Percentiles rank a stretch among this genome's conserved stretches.
phyloP scores from a whole-genome alignment of 2,888 invertebrate species.

The Dasypolia templi region DNA sequence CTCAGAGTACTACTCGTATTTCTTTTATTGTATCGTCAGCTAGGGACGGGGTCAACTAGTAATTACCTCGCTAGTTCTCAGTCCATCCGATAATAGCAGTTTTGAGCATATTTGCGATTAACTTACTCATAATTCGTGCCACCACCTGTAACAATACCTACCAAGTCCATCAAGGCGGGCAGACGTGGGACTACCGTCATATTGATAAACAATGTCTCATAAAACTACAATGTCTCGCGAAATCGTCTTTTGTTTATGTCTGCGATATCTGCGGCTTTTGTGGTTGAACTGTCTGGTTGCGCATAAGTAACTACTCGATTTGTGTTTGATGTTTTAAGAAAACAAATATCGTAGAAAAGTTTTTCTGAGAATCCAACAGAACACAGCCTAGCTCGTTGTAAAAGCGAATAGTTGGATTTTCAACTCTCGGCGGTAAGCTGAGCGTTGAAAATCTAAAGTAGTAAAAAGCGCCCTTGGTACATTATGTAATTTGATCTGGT shows the following conservation, averaged over 20 bases:
- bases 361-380: not conserved
- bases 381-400: too few species aligned
- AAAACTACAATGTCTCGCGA: constrained; percentile 26
- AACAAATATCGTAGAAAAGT: not conserved
- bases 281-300: not conserved
- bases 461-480: too few species aligned
- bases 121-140: not conserved
- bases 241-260: constrained; percentile 49
- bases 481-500: too few species aligned
- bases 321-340: constrained; percentile 32
- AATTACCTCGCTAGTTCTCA: too few species aligned
- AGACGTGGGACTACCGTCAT: constrained; percentile 20
- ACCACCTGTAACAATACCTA: not conserved
- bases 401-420: too few species aligned
- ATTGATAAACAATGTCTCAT: constrained; percentile 50
- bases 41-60: too few species aligned
- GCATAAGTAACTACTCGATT: constrained; percentile 10
- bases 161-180: not conserved
- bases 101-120: not conserved
- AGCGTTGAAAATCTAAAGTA: too few species aligned
- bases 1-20: too few species aligned
- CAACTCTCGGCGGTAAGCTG: too few species aligned
- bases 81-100: too few species aligned
- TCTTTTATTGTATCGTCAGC: too few species aligned
- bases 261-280: constrained; percentile 21